Percentiles rank a stretch among this genome's conserved stretches.
Evolutionary conservation across 37 sponge, comb jelly and placozoan species (phyloP).

Genomic region (Aphrocallistes beatrix): DNA sequence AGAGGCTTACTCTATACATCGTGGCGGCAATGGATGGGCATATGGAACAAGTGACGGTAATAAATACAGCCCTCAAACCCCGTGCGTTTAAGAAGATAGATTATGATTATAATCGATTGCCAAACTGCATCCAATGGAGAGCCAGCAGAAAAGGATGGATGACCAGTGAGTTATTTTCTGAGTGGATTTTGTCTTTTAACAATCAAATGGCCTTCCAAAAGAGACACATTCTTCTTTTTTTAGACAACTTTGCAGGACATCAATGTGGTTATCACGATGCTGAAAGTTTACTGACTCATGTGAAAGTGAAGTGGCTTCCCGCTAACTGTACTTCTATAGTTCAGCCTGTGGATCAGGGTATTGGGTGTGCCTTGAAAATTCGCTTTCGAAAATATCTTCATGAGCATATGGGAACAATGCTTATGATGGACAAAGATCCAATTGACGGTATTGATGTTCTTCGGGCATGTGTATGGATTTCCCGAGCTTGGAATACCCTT

Average conservation of each 20-base stretch:
- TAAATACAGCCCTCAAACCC: not conserved
- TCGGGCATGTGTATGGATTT: not conserved
- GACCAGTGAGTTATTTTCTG: not conserved
- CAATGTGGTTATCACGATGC: not conserved
- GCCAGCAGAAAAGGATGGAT: not conserved
- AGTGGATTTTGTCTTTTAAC: not conserved
- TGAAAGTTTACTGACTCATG: not conserved
- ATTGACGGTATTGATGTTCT: not conserved
- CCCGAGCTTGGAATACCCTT: not conserved
- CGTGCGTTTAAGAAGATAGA: not conserved
- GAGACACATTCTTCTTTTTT: not conserved
- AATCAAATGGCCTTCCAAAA: not conserved
- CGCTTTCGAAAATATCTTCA: not conserved
- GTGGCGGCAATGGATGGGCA: not conserved
- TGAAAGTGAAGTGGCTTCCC: not conserved
- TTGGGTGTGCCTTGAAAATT: not conserved
- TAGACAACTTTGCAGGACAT: not conserved
- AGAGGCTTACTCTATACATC: not conserved
- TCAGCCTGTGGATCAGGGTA: not conserved
- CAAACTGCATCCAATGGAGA: not conserved
- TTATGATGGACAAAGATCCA: not conserved
- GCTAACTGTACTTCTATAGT: not conserved
- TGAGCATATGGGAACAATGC: not conserved
- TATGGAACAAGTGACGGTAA: not conserved
- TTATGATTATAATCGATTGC: not conserved